Evolutionary conservation across 2,113 vertebrate species (phyloP).

Genomic region (Canis aureus): DNA sequence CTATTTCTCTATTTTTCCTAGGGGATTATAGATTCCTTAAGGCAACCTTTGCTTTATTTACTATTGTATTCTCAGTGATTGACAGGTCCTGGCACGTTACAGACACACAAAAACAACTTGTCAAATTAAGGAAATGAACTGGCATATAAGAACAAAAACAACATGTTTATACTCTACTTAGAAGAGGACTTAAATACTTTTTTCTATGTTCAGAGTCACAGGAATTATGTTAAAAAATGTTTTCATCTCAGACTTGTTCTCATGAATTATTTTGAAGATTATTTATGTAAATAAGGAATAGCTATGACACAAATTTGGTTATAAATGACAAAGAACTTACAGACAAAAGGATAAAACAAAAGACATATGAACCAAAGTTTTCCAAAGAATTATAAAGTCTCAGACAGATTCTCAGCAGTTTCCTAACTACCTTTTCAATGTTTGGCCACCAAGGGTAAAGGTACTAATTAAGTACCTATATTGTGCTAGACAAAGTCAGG

Average conservation of each 20-base stretch:
- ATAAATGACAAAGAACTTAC: not conserved
- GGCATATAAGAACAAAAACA: not conserved
- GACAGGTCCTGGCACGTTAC: not conserved
- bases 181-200: not conserved
- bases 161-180: not conserved
- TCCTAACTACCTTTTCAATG: not conserved
- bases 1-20: not conserved
- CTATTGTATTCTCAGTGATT: not conserved
- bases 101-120: not conserved
- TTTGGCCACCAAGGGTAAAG: not conserved
- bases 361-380: not conserved
- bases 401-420: not conserved
- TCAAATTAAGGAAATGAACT: not conserved
- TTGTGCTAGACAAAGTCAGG: not conserved
- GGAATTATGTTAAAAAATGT: constrained; percentile 4
- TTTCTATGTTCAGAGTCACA: not conserved
- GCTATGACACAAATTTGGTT: not conserved
- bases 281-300: constrained; percentile 11
- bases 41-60: not conserved
- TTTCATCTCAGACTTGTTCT: not conserved
- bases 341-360: constrained; percentile 17
- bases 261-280: constrained; percentile 27
- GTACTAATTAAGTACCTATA: not conserved
- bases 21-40: not conserved
- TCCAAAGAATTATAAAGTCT: not conserved